Percentiles rank a stretch among this genome's conserved stretches.
Evolutionary conservation across 92 coral and sea anemone species (phyloP).

Genomic region (Epizoanthus scotinus): DNA sequence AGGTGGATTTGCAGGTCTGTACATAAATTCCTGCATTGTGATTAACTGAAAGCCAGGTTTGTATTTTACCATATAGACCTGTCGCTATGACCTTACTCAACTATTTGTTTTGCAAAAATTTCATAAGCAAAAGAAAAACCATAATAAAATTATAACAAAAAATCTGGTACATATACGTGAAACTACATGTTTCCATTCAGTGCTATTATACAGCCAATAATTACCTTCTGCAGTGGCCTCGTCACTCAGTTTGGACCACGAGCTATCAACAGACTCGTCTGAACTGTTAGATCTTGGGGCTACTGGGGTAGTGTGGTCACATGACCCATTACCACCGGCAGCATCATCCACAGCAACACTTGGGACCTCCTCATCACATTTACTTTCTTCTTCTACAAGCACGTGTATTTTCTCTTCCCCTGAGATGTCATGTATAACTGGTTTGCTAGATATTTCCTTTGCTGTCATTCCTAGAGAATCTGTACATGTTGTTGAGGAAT

Average conservation of each 20-base stretch:
- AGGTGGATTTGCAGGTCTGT: too few species aligned
- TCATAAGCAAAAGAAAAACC: too few species aligned
- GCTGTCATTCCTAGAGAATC: neutral
- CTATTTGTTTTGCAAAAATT: too few species aligned
- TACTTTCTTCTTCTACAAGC: neutral
- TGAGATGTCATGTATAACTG: neutral
- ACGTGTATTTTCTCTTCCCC: neutral
- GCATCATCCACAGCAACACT: neutral
- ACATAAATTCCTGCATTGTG: too few species aligned
- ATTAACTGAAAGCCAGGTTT: too few species aligned
- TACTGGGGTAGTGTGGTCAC: constrained; percentile 23
- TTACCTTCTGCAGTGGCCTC: constrained; percentile 56
- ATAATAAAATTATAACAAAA: too few species aligned
- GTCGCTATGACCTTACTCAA: too few species aligned
- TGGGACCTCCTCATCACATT: neutral
- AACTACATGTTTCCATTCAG: too few species aligned
- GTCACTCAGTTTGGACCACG: constrained; percentile 85
- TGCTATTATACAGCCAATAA: neutral
- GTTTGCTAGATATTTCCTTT: neutral
- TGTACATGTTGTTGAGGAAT: neutral
- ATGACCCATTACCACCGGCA: neutral
- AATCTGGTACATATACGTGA: too few species aligned
- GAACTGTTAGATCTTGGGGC: constrained; percentile 53
- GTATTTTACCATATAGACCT: too few species aligned
- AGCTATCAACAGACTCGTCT: constrained; percentile 78